Conservation (phyloP, 1,140 invertebrate species). For the Heliothis virescens region DNA sequence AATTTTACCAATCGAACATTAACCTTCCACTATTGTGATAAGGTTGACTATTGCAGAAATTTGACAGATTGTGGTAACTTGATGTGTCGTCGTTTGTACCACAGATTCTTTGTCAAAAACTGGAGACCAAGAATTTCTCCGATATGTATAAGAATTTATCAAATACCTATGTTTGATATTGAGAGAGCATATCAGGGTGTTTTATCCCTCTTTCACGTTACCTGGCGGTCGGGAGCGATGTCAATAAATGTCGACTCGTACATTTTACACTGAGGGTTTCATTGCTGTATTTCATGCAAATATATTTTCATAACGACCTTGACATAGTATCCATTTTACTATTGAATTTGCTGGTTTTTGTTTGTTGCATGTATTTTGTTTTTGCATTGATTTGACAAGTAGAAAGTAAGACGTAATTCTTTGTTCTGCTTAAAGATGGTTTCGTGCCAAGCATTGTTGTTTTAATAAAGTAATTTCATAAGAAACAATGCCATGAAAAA, state of each 20-base stretch:
- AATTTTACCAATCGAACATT: no score
- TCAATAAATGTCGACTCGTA: constrained; percentile 1
- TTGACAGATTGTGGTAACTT: neutral
- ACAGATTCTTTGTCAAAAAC: no score
- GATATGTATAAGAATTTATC: neutral
- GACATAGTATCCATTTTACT: neutral
- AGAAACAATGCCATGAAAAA: no score
- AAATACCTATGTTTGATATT: neutral
- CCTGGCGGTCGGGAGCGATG: neutral
- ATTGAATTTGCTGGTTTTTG: neutral
- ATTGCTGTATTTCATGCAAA: neutral
- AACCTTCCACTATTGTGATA: no score
- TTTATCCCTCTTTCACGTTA: neutral
- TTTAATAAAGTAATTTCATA: no score
- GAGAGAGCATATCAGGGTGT: neutral
- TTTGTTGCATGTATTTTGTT: neutral
- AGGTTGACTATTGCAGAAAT: neutral
- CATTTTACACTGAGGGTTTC: neutral
- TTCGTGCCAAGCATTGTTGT: no score
- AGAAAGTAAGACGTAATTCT: no score
- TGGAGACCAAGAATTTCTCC: neutral
- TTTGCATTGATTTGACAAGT: no score
- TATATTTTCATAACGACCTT: neutral
- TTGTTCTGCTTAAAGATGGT: no score
- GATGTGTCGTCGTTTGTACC: neutral